Percentiles rank a stretch among this genome's conserved stretches.
Conservation (phyloP, 2,888 invertebrate species). For the Plagodis pulveraria region DNA sequence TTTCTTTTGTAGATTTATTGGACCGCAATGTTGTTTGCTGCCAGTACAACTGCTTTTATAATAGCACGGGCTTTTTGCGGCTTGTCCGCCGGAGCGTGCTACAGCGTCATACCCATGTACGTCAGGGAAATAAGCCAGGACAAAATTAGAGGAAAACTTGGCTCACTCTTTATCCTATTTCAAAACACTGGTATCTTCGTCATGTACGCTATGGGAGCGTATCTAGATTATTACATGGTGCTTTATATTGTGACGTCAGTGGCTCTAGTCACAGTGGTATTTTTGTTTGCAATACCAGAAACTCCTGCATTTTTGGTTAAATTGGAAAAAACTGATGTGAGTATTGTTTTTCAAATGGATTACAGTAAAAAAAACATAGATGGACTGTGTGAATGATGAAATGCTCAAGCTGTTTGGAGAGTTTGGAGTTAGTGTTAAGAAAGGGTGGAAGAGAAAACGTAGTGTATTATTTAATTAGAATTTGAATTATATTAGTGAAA, state of each 20-base stretch:
- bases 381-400: too few relatives aligned
- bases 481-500: too few relatives aligned
- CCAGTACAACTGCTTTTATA: slow-evolving; percentile 44
- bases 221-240: slow-evolving; percentile 53
- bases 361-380: too few relatives aligned
- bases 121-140: slow-evolving; percentile 61
- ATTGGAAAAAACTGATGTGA: slow-evolving; percentile 55
- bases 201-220: slow-evolving; percentile 59
- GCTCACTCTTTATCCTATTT: slow-evolving; percentile 46
- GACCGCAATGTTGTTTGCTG: slow-evolving; percentile 45
- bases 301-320: slow-evolving; percentile 65
- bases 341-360: slow-evolving; percentile 28
- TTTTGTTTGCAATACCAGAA: slow-evolving; percentile 59
- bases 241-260: slow-evolving; percentile 48
- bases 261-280: slow-evolving; percentile 43
- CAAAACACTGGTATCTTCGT: slow-evolving; percentile 53
- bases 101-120: slow-evolving; percentile 56
- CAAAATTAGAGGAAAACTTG: slow-evolving; percentile 55
- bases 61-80: slow-evolving; percentile 53
- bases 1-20: slow-evolving; percentile 38
- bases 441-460: too few relatives aligned
- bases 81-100: slow-evolving; percentile 54
- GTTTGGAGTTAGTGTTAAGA: too few relatives aligned
- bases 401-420: too few relatives aligned
- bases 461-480: too few relatives aligned